Percentiles rank a stretch among this genome's conserved stretches.
Evolutionary conservation across 2,113 vertebrate genomes (phyloP).

Genomic region (Podarcis muralis): DNA sequence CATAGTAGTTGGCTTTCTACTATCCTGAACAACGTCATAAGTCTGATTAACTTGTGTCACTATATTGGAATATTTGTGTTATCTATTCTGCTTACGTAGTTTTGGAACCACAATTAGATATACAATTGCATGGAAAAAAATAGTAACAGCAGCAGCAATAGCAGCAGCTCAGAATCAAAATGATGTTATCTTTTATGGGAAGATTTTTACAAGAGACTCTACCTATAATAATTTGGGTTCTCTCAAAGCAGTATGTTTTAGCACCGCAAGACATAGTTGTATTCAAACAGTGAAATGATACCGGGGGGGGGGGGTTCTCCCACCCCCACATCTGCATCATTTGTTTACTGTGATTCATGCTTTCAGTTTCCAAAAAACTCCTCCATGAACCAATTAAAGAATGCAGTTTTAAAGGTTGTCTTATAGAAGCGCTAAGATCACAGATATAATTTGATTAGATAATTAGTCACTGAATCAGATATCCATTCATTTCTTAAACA

Average conservation of each 20-base stretch:
- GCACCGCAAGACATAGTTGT: background rate
- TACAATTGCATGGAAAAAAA: background rate
- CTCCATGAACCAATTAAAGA: background rate
- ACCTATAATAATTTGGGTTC: background rate
- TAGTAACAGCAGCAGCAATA: background rate
- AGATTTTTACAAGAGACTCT: background rate
- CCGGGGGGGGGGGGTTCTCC: background rate
- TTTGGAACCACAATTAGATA: background rate
- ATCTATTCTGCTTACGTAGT: background rate
- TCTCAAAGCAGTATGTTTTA: background rate
- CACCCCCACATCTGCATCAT: background rate
- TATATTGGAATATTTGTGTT: background rate
- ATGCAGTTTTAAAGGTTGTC: background rate
- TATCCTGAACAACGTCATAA: background rate
- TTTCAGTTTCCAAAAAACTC: background rate
- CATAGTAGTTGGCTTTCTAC: background rate
- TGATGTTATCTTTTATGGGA: background rate
- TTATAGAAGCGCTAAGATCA: background rate
- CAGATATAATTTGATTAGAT: background rate
- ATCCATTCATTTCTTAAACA: background rate
- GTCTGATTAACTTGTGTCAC: background rate
- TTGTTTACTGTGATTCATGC: background rate
- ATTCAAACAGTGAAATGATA: background rate
- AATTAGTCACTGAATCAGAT: background rate
- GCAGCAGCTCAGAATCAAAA: background rate